Conservation (phyloP, 2,797 vertebrate species). For the Melanotaenia parkinsoni region DNA sequence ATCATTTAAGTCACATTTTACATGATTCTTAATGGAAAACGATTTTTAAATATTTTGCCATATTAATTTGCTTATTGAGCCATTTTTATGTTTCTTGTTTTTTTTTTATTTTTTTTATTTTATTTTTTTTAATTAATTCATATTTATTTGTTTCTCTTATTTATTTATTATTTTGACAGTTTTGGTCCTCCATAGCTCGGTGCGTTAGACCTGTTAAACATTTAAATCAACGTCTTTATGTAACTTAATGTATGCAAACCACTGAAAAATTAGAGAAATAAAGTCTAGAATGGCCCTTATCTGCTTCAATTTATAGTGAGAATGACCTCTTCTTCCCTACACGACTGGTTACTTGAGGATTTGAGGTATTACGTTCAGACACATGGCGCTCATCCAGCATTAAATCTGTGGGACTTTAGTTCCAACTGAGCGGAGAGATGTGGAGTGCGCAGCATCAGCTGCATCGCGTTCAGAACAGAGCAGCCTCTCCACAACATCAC, state of each 20-base stretch:
- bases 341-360: conserved; percentile 17
- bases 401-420: conserved; percentile 37
- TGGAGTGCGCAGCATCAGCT: conserved; percentile 50
- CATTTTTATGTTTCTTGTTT: no score
- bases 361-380: conserved; percentile 14
- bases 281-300: not conserved
- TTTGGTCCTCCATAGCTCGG: no score
- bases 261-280: no score
- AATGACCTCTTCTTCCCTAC: not conserved
- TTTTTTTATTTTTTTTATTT: no score
- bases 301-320: not conserved
- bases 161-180: no score
- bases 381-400: conserved; percentile 34
- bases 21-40: no score
- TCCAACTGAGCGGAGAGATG: conserved; percentile 43
- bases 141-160: no score
- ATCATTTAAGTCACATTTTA: no score
- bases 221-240: not conserved
- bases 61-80: no score
- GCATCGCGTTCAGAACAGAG: conserved; percentile 30
- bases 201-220: not conserved
- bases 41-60: no score
- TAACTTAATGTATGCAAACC: not conserved
- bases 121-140: no score
- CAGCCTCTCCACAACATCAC: conserved; percentile 37